These are phyloP conservation scores for Tragelaphus eurycerus DNA, from an alignment of 2,797 vertebrate species.

Conservation along the genomic window DNA sequence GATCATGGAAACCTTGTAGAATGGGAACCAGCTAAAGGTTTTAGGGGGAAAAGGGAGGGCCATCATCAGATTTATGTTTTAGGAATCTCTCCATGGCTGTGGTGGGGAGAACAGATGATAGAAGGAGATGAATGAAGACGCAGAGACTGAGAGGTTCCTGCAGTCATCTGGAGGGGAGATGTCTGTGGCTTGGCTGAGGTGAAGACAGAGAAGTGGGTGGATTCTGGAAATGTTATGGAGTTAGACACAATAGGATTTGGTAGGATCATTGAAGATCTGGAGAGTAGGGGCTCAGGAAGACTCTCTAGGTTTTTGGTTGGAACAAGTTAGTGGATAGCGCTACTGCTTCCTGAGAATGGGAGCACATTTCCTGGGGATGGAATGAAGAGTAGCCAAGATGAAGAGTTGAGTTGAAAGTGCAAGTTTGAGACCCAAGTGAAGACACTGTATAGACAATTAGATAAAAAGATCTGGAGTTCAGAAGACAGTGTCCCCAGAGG, in stretches of 20 bases:
- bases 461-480: background rate
- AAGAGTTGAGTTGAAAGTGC: background rate
- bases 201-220: background rate
- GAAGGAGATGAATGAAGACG: too few relatives aligned
- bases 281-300: background rate
- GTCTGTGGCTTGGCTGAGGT: background rate
- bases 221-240: too few relatives aligned
- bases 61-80: background rate
- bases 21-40: background rate
- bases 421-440: background rate
- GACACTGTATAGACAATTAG: rapidly evolving
- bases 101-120: background rate
- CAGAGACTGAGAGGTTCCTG: background rate
- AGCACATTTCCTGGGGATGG: too few relatives aligned
- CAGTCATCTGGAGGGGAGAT: background rate
- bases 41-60: background rate
- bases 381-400: background rate
- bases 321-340: background rate
- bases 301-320: background rate
- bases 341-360: background rate
- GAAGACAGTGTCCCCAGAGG: background rate
- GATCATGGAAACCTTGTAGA: rapidly evolving
- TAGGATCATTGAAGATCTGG: background rate
- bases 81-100: background rate
- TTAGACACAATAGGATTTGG: background rate